phyloP scores from a whole-genome alignment of 2,888 invertebrate species.

The Tetheella fluctuosa region DNA sequence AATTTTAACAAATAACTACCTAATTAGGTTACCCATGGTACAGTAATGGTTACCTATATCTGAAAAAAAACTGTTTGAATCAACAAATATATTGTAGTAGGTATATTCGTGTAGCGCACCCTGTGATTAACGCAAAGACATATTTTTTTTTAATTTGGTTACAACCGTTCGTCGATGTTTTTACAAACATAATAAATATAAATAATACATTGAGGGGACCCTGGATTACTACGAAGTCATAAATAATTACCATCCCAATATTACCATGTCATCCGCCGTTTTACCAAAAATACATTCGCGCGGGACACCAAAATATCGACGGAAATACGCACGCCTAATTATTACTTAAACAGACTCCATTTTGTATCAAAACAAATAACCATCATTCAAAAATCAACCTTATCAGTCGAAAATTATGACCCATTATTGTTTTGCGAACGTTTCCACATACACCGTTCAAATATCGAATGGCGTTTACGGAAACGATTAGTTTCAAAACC shows the following conservation, averaged over 20 bases:
- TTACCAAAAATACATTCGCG: conserved; percentile 64
- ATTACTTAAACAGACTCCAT: conserved; percentile 37
- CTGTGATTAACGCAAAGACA: too few relatives aligned
- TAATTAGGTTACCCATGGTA: too few relatives aligned
- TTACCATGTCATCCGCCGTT: conserved; percentile 51
- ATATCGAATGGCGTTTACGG: conserved; percentile 47
- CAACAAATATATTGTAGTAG: too few relatives aligned
- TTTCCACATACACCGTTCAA: conserved; percentile 38
- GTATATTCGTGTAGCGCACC: too few relatives aligned
- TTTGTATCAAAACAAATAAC: conserved; percentile 29
- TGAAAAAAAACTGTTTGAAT: too few relatives aligned
- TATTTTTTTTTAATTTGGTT: too few relatives aligned
- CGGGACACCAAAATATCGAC: conserved; percentile 73
- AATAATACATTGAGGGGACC: background rate
- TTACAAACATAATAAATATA: too few relatives aligned
- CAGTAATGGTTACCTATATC: too few relatives aligned
- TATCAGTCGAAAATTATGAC: fast-evolving
- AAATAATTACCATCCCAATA: conserved; percentile 42
- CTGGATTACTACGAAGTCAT: conserved; percentile 17
- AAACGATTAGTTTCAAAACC: conserved; percentile 80
- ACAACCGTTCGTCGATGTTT: too few relatives aligned
- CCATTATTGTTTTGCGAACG: conserved; percentile 18
- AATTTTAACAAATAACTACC: too few relatives aligned
- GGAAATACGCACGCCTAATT: conserved; percentile 73
- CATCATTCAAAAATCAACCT: conserved; percentile 20